Evolutionary conservation across 2,113 vertebrate genomes (phyloP).

Genomic region (Passer domesticus): DNA sequence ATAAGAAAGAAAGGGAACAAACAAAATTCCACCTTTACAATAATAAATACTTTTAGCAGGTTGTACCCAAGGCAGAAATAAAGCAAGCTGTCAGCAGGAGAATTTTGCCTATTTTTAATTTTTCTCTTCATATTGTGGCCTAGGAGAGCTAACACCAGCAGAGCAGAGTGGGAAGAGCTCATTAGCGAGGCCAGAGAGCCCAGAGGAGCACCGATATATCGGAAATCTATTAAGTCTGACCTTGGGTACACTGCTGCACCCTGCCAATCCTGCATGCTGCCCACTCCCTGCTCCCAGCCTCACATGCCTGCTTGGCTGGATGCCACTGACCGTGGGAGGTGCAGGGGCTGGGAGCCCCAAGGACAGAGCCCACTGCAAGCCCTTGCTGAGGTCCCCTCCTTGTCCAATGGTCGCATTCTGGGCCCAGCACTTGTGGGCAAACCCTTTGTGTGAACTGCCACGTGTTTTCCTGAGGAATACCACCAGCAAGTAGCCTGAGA

Average conservation of each 20-base stretch:
- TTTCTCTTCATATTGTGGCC: background rate
- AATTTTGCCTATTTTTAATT: background rate
- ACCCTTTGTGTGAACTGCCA: fast-evolving
- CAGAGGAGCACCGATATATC: background rate
- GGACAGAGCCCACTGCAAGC: background rate
- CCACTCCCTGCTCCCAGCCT: fast-evolving
- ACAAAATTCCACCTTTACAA: background rate
- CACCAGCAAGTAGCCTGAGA: background rate
- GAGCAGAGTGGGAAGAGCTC: background rate
- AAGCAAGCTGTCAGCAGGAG: background rate
- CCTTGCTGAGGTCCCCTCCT: background rate
- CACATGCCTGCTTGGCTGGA: background rate
- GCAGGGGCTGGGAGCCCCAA: background rate
- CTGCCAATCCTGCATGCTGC: background rate
- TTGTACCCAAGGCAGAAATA: background rate
- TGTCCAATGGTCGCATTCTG: fast-evolving
- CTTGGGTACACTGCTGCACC: background rate
- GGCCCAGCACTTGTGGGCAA: background rate
- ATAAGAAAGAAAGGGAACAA: background rate
- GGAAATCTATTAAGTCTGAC: background rate
- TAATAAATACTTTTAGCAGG: background rate
- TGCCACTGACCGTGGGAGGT: background rate
- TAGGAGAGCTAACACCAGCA: background rate
- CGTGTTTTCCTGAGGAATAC: background rate
- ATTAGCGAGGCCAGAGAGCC: background rate